Percentiles rank a stretch among this genome's conserved stretches.
These are phyloP conservation scores for Actinia equina DNA, from an alignment of 64 coral and sea anemone genomes.

Conservation along the genomic window DNA sequence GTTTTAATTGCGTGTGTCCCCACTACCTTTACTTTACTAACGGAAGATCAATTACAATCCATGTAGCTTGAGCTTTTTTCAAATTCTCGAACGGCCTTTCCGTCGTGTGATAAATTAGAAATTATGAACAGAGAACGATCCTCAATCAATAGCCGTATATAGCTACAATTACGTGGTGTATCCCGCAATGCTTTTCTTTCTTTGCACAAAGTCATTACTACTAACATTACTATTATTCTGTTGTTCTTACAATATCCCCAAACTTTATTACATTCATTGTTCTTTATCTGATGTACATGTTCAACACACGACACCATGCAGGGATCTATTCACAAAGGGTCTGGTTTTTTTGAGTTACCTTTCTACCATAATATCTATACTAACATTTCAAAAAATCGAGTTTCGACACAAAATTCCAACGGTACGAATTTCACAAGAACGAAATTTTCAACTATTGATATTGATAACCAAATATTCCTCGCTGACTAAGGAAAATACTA, in stretches of 20 bases:
- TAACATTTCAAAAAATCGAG: neutral
- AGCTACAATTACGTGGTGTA: neutral
- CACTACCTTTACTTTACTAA: slow-evolving; percentile 12
- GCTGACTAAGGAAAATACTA: neutral
- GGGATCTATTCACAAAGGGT: neutral
- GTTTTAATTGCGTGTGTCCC: neutral
- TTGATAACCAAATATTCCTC: neutral
- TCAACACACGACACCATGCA: neutral
- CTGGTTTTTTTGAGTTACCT: neutral
- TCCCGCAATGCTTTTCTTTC: neutral
- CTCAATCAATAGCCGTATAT: neutral
- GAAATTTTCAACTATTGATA: neutral
- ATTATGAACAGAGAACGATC: neutral
- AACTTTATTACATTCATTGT: slow-evolving; percentile 8
- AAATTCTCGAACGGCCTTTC: neutral
- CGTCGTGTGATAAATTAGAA: neutral
- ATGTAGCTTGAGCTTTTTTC: slow-evolving; percentile 7
- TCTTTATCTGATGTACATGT: neutral
- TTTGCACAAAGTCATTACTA: neutral
- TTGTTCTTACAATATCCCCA: neutral
- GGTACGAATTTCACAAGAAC: neutral
- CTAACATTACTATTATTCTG: neutral
- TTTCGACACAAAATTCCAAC: neutral
- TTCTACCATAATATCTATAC: neutral
- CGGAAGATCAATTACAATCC: slow-evolving; percentile 31